phyloP scores from a whole-genome alignment of 2,797 vertebrate species.

The Diplodus puntazzo region DNA sequence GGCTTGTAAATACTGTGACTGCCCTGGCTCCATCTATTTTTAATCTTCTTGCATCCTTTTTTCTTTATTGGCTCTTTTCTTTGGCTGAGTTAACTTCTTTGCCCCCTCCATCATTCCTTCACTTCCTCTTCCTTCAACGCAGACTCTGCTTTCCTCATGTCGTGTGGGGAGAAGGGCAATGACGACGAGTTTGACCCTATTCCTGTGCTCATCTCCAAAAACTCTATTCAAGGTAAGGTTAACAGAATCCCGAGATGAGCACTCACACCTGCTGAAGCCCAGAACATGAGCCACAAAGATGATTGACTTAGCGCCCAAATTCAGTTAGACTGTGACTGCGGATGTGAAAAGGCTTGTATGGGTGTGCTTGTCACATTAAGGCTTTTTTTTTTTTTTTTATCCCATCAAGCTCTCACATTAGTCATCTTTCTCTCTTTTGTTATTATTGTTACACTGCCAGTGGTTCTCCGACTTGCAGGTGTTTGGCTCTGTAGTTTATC shows the following conservation, averaged over 20 bases:
- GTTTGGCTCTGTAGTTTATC: conserved; percentile 61
- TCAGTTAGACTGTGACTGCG: conserved; percentile 48
- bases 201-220: conserved; percentile 98
- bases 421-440: conserved; percentile 53
- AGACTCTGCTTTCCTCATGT: conserved; percentile 96
- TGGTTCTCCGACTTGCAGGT: conserved; percentile 44
- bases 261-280: conserved; percentile 56
- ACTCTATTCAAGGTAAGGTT: conserved; percentile 97
- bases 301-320: conserved; percentile 37
- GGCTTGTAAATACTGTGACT: conserved; percentile 60
- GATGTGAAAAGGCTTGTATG: conserved; percentile 61
- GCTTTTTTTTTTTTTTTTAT: conserved; percentile 21
- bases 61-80: conserved; percentile 57
- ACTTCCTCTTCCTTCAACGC: conserved; percentile 81
- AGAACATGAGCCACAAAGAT: conserved; percentile 42
- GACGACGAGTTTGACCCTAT: conserved; percentile 99
- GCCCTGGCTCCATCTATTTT: conserved; percentile 59
- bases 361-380: conserved; percentile 60
- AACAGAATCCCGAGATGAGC: conserved; percentile 63
- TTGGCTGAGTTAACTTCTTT: conserved; percentile 88
- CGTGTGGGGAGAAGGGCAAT: conserved; percentile 92
- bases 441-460: conserved; percentile 44
- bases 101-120: conserved; percentile 63
- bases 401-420: conserved; percentile 69
- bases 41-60: conserved; percentile 60